Percentiles rank a stretch among this genome's conserved stretches.
Evolutionary conservation across 1,140 invertebrate genomes (phyloP).

Genomic region (Drosophila eugracilis): DNA sequence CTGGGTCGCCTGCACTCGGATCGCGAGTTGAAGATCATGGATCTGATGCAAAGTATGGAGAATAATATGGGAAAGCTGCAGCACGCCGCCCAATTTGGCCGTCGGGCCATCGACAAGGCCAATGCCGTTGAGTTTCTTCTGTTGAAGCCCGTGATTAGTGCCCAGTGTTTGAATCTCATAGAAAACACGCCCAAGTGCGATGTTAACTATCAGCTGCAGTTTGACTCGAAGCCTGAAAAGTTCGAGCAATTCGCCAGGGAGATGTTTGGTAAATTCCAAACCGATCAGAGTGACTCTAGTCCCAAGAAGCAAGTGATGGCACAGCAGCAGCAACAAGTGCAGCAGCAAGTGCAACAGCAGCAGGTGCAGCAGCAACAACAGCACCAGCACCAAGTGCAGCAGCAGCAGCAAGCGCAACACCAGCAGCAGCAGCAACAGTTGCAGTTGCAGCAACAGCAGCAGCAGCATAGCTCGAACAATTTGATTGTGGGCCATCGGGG

Average conservation of each 20-base stretch:
- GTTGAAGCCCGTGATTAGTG: slow-evolving; percentile 90
- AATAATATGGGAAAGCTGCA: slow-evolving; percentile 93
- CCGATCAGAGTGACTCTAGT: slow-evolving; percentile 83
- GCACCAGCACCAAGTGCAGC: slow-evolving; percentile 19
- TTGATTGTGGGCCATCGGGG: slow-evolving; percentile 45
- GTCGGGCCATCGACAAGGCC: slow-evolving; percentile 91
- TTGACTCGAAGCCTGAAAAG: slow-evolving; percentile 91
- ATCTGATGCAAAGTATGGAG: slow-evolving; percentile 92
- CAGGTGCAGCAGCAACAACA: slow-evolving; percentile 11
- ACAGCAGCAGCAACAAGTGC: slow-evolving; percentile 20
- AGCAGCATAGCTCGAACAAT: slow-evolving; percentile 27
- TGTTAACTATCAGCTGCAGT: slow-evolving; percentile 91
- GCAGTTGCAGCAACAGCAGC: slow-evolving; percentile 17
- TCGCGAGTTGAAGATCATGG: slow-evolving; percentile 94
- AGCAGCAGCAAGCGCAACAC: slow-evolving; percentile 2
- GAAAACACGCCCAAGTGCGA: slow-evolving; percentile 92
- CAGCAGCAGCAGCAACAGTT: slow-evolving; percentile 6
- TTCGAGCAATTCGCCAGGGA: slow-evolving; percentile 90
- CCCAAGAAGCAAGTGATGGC: slow-evolving; percentile 18
- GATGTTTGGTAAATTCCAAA: slow-evolving; percentile 89
- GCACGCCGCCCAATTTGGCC: slow-evolving; percentile 93
- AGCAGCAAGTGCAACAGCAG: slow-evolving; percentile 17
- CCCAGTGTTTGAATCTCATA: slow-evolving; percentile 91
- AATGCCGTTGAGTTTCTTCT: slow-evolving; percentile 93
- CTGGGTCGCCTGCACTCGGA: slow-evolving; percentile 92